phyloP scores from a whole-genome alignment of 2,797 vertebrate genomes.

The Rhinoraja longicauda region DNA sequence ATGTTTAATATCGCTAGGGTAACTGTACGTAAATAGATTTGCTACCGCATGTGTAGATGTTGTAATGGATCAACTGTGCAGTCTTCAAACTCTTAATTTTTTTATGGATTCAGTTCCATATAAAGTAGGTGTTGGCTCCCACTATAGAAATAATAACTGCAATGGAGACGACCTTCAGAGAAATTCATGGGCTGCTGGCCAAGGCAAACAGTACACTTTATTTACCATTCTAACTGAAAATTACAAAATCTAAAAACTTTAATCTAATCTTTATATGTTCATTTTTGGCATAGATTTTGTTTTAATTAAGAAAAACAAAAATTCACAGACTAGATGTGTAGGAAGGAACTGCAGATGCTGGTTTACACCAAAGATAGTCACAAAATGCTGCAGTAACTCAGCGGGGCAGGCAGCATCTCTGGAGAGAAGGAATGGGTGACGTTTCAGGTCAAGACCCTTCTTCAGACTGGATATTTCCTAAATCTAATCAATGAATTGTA shows the following conservation, averaged over 20 bases:
- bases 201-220: not conserved
- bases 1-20: constrained; percentile 6
- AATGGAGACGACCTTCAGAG: not conserved
- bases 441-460: no score
- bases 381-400: no score
- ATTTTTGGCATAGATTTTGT: not conserved
- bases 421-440: no score
- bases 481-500: not conserved
- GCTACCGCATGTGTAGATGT: not conserved
- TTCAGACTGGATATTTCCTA: not conserved
- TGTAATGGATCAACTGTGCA: not conserved
- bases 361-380: no score
- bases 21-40: constrained; percentile 11
- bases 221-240: constrained; percentile 30
- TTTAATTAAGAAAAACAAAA: not conserved
- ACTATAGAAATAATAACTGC: constrained; percentile 12
- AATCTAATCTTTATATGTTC: not conserved
- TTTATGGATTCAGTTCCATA: not conserved
- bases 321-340: not conserved
- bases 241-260: constrained; percentile 30
- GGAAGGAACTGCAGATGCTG: no score
- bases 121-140: constrained; percentile 29
- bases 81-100: not conserved
- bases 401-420: no score
- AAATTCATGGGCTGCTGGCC: not conserved